Evolutionary conservation across 2,113 vertebrate species (phyloP), one percentile per base, ranked within the genome.

Genomic region (Globicephala melas): DNA sequence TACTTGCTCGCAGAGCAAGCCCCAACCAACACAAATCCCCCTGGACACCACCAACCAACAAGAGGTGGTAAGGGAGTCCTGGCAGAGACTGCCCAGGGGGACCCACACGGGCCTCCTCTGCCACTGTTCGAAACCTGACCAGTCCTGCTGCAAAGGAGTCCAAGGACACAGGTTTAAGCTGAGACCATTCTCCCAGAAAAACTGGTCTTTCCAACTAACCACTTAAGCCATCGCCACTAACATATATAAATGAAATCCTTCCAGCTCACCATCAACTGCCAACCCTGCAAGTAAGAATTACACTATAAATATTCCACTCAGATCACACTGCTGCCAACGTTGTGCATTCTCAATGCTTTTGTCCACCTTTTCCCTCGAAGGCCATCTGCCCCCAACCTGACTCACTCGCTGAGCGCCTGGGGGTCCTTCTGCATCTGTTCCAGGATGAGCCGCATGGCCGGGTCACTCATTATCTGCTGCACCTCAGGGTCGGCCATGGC

Each of bases 381-480:
- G 84, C 13, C 11, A 1, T 25, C 50, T n/a, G 36, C 41, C 9
- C 47, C 31, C 7, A 20, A 2, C 41, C 11, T 1, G 0, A 98
- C 99, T 98, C 98, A 99, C 99, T 99, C 99, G 99, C 99, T 99
- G 26, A 99, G 99, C 0, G 99, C 99, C 98, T 99, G 99, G 4
- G 99, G 99, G 97, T 99, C 99, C 98, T 99, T 99, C 98, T 99
- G 99, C 99, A 99, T 99, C 98, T 99, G 99, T 97, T 99, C 99
- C 20, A 99, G 99, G 98, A 99, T 99, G 97, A 99, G 98, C 92
- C 99, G 98, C 99, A 99, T 99, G 96, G 99, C 99, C 0, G 99
- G 99, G 96, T 99, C 99, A 2, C 98, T 99, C 99, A 99, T 99
- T 36, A 99, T 99, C 98, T 99, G 99, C 98, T 99, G 99, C 97